phyloP scores from a whole-genome alignment of 2,888 invertebrate species.

The Oegoconia quadripuncta region DNA sequence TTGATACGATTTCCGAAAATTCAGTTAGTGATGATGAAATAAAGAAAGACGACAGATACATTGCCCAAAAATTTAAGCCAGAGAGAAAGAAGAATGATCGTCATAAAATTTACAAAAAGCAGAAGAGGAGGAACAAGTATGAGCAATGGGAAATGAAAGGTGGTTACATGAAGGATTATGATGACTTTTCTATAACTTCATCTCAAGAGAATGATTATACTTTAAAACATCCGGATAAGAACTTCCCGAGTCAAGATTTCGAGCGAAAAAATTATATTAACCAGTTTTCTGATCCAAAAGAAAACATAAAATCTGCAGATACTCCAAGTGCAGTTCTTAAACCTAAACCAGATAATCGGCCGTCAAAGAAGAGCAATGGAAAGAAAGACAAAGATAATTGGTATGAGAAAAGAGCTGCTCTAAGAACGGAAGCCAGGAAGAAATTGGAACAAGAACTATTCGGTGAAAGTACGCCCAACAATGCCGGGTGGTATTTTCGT shows the following conservation, averaged over 20 bases:
- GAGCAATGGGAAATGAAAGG: slow-evolving; percentile 71
- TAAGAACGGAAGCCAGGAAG: slow-evolving; percentile 58
- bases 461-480: slow-evolving; percentile 48
- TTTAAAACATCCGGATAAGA: slow-evolving; percentile 34
- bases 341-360: slow-evolving; percentile 19
- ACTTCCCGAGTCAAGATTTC: slow-evolving; percentile 30
- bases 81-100: slow-evolving; percentile 59
- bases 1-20: slow-evolving; percentile 28
- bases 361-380: slow-evolving; percentile 18
- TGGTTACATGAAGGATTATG: slow-evolving; percentile 61
- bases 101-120: slow-evolving; percentile 58
- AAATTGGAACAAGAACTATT: slow-evolving; percentile 56
- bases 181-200: slow-evolving; percentile 47
- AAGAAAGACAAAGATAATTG: slow-evolving; percentile 40
- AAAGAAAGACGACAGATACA: slow-evolving; percentile 62
- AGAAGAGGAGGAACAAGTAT: slow-evolving; percentile 64
- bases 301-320: slow-evolving; percentile 6
- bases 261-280: slow-evolving; percentile 31
- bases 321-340: slow-evolving; percentile 15
- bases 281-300: slow-evolving; percentile 31
- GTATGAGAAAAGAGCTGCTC: slow-evolving; percentile 56
- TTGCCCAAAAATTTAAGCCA: slow-evolving; percentile 44
- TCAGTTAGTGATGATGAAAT: slow-evolving; percentile 55
- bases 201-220: slow-evolving; percentile 41
- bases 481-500: slow-evolving; percentile 69